Percentiles rank a stretch among this genome's conserved stretches.
Evolutionary conservation across 92 coral and sea anemone genomes (phyloP).

Genomic region (Parazoanthus atlanticus): DNA sequence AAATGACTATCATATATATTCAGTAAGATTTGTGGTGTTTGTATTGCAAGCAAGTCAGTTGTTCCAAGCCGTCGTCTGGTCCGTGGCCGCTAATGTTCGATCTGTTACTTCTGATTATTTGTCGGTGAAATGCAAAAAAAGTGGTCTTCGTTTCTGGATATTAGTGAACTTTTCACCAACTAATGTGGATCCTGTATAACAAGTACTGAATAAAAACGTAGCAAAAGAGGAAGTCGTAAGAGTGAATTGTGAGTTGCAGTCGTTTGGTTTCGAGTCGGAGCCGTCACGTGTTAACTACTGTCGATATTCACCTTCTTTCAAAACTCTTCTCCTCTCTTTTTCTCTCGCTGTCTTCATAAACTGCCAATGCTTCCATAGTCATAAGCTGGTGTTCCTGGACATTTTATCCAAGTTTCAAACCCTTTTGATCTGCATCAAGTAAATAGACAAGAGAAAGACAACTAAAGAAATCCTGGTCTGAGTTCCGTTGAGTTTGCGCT

Average conservation of each 20-base stretch:
- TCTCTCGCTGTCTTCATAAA: conserved; percentile 42
- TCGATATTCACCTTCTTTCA: conserved; percentile 13
- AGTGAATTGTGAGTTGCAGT: background rate
- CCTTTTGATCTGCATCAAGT: conserved; percentile 80
- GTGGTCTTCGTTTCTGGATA: background rate
- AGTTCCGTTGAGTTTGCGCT: background rate
- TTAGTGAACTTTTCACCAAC: background rate
- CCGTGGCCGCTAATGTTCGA: background rate
- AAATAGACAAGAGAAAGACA: conserved; percentile 3
- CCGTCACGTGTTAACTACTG: background rate
- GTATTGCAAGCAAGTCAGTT: background rate
- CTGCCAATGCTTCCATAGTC: conserved; percentile 99
- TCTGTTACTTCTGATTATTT: background rate
- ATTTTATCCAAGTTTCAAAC: conserved; percentile 96
- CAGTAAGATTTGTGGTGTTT: background rate
- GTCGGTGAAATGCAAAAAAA: background rate
- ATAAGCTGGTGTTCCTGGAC: conserved; percentile 96
- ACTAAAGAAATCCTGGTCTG: background rate
- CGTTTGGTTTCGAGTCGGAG: background rate
- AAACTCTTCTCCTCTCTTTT: background rate
- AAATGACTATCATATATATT: background rate
- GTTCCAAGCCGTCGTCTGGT: background rate
- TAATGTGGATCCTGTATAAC: background rate
- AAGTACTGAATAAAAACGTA: background rate
- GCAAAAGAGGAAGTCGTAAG: background rate